Base-by-base conservation (phyloP, 2,113 vertebrate species). In the Notarius quadriscutis region DNA sequence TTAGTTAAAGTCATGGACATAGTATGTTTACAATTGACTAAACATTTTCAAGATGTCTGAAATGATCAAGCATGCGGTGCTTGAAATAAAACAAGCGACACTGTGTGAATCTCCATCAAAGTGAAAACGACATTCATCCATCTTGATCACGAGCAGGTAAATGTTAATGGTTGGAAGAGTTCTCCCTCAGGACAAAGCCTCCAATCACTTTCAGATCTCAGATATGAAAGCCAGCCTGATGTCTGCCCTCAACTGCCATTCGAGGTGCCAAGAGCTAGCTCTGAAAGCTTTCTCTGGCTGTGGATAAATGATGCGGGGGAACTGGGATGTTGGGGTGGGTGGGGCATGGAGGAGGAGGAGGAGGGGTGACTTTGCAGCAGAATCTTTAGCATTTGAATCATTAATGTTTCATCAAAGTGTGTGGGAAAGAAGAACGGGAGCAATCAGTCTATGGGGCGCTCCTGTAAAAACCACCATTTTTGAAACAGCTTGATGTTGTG, bases 131-230 rank as follows among this genome's bases (percentile, higher is more conserved):
- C 67, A 51, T 17, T 11, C 27, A 89, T 79, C 65, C 41, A n/a
- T 78, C 78, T 79, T 57, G 60, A 86, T 90, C 57, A 87, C 74
- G 71, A 88, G 89, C 89, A 92, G 91, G 92, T 93, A 93, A 94
- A 94, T 91, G 93, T 86, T 86, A 90, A 93, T 88, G 90, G 90
- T 91, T 90, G 90, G 89, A 90, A 90, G 89, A 89, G 80, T 91
- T 91, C 90, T 93, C 92, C 93, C 92, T 89, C 80, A 90, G 93
- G 93, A 94, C 85, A 91, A 90, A 94, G 93, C 93, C 89, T 88
- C 82, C 93, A 91, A 93, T 93, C 91, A 92, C 85, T 91, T 92
- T 95, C 90, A 94, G 93, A 94, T 95, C 93, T 94, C 85, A 92
- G 88, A 94, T 93, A 94, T 94, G 92, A 95, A 95, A 95, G 93